Conservation (phyloP, 23 tunicate genomes). For the Trididemnum clinides region DNA sequence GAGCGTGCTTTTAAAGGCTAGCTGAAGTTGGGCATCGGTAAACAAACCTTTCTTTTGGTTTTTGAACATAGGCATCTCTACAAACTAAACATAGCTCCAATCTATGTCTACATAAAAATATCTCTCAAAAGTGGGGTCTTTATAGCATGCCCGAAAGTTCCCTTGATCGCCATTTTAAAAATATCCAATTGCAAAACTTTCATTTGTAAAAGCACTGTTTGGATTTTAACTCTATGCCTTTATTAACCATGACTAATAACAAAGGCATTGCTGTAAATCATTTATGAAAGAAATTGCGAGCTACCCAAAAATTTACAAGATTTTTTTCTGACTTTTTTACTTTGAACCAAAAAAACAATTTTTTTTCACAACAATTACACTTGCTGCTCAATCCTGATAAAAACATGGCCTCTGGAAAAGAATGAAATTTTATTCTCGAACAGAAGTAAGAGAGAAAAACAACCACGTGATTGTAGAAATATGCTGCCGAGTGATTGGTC, state of each 20-base stretch:
- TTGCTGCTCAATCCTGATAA: neutral
- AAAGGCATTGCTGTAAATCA: too few species aligned
- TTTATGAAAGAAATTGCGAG: too few species aligned
- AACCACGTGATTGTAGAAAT: neutral
- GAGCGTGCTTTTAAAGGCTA: conserved; percentile 13
- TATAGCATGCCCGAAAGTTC: neutral
- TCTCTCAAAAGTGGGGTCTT: too few species aligned
- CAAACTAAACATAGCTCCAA: neutral
- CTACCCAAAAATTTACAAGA: neutral
- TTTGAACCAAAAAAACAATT: neutral
- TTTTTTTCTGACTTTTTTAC: neutral
- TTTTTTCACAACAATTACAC: neutral
- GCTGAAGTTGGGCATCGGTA: neutral
- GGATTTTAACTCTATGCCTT: neutral
- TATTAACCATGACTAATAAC: neutral
- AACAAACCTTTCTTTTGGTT: neutral
- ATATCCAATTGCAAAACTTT: neutral
- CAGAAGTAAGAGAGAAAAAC: neutral
- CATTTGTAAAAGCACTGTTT: neutral
- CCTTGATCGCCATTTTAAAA: conserved; percentile 18
- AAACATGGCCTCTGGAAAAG: neutral
- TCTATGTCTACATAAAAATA: neutral
- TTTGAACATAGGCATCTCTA: conserved; percentile 4
- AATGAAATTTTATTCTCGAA: neutral
- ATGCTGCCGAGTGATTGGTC: neutral